Conservation (phyloP, 2,113 vertebrate species). For the Syngnathus typhle region DNA sequence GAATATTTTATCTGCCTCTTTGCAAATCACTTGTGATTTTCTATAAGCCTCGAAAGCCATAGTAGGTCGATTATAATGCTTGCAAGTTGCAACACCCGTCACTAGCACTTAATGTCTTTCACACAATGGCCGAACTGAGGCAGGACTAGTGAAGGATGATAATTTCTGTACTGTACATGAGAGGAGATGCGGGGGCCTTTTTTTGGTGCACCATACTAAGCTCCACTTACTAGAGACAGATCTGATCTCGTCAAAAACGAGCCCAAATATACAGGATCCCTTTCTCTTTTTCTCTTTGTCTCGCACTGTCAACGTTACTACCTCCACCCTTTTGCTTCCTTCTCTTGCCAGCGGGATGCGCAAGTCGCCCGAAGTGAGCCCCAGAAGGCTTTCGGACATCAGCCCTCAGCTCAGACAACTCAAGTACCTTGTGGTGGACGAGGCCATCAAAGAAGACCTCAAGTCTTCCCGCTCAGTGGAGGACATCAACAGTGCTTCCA, state of each 20-base stretch:
- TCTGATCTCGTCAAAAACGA: slow-evolving; percentile 7
- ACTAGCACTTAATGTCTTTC: slow-evolving; percentile 58
- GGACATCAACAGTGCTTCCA: slow-evolving; percentile 87
- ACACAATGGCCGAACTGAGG: slow-evolving; percentile 33
- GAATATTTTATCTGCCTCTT: slow-evolving; percentile 24
- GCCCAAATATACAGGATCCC: neutral
- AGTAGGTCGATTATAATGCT: slow-evolving; percentile 22
- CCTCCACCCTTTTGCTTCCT: slow-evolving; percentile 34
- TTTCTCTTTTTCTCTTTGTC: slow-evolving; percentile 3
- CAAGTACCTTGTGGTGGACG: slow-evolving; percentile 90
- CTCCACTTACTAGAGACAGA: slow-evolving; percentile 8
- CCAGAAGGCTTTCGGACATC: slow-evolving; percentile 92
- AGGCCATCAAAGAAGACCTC: slow-evolving; percentile 89
- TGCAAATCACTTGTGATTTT: slow-evolving; percentile 40
- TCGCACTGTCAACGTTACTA: slow-evolving; percentile 14
- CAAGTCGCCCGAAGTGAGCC: slow-evolving; percentile 87
- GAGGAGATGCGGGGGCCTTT: slow-evolving; percentile 38
- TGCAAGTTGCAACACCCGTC: slow-evolving; percentile 54
- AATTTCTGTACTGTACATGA: slow-evolving; percentile 38
- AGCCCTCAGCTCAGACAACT: slow-evolving; percentile 94
- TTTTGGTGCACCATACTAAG: slow-evolving; percentile 15
- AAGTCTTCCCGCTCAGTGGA: slow-evolving; percentile 91
- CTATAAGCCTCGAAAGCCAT: slow-evolving; percentile 23
- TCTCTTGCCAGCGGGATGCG: slow-evolving; percentile 80
- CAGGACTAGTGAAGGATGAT: slow-evolving; percentile 60